Conservation (phyloP, 2,113 vertebrate genomes). For the Salvator merianae region DNA sequence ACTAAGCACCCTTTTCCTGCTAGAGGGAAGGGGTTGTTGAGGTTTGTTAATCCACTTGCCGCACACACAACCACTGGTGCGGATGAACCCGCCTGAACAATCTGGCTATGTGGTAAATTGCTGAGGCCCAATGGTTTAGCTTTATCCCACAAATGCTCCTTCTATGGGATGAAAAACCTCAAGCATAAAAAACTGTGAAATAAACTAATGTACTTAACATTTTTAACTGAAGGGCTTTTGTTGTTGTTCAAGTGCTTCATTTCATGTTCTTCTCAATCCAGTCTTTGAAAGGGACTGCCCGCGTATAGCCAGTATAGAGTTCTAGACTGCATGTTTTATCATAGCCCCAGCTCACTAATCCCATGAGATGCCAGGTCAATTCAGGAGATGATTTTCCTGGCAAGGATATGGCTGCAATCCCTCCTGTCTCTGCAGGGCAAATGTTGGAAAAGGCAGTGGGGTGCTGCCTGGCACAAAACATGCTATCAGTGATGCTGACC, state of each 20-base stretch:
- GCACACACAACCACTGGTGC: conserved; percentile 27
- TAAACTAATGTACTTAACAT: conserved; percentile 21
- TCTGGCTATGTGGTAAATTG: conserved; percentile 16
- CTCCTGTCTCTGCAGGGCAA: conserved; percentile 95
- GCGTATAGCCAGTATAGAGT: conserved; percentile 92
- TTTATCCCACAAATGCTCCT: conserved; percentile 17
- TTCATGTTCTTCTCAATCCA: conserved; percentile 96
- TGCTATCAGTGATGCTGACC: conserved; percentile 93
- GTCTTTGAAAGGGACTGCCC: conserved; percentile 88
- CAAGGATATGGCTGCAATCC: conserved; percentile 84
- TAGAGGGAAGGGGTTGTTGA: conserved; percentile 44
- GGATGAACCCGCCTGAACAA: conserved; percentile 22
- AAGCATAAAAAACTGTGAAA: conserved; percentile 45
- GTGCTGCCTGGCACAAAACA: conserved; percentile 90
- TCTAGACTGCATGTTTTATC: conserved; percentile 87
- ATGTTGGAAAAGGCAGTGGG: conserved; percentile 82
- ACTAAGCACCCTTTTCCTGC: conserved; percentile 28
- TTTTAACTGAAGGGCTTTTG: no score
- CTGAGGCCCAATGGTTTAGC: conserved; percentile 44
- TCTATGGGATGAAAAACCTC: conserved; percentile 58
- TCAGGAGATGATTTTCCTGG: conserved; percentile 71
- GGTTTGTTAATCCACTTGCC: conserved; percentile 30
- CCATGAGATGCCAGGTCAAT: conserved; percentile 87
- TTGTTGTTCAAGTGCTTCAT: conserved; percentile 64
- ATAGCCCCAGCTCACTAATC: conserved; percentile 96